A percentile compares a stretch with the other conserved stretches of the same genome.
phyloP scores from a whole-genome alignment of 2,797 vertebrate genomes.

The Notolepis coatsorum region DNA sequence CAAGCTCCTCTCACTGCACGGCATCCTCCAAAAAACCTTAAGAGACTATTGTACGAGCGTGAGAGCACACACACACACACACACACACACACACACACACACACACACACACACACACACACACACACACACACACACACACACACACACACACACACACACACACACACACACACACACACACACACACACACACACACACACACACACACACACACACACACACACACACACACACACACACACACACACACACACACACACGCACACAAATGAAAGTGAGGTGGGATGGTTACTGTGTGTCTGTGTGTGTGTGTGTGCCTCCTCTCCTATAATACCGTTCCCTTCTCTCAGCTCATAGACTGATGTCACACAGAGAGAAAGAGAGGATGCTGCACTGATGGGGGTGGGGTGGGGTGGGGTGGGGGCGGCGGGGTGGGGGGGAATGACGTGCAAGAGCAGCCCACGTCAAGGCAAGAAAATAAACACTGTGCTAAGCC shows the following conservation, averaged over 20 bases:
- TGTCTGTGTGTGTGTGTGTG: too few relatives aligned
- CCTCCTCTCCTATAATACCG: slow-evolving; percentile 38
- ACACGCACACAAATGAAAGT: too few relatives aligned
- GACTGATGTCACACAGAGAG: slow-evolving; percentile 68
- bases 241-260: too few relatives aligned
- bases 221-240: background rate
- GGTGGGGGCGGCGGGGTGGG: too few relatives aligned
- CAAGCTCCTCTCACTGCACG: slow-evolving; percentile 47
- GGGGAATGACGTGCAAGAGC: slow-evolving; percentile 51
- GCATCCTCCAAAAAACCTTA: slow-evolving; percentile 71
- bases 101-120: slow-evolving; percentile 17
- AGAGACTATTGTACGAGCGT: slow-evolving; percentile 71
- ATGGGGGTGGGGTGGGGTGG: slow-evolving; percentile 1
- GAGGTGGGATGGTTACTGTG: too few relatives aligned
- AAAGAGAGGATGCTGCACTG: slow-evolving; percentile 4
- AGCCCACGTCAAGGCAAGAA: slow-evolving; percentile 52
- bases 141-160: slow-evolving; percentile 6
- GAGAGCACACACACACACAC: slow-evolving; percentile 7
- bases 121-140: slow-evolving; percentile 23
- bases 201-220: background rate
- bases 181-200: slow-evolving; percentile 11
- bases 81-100: slow-evolving; percentile 20
- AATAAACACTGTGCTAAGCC: slow-evolving; percentile 67
- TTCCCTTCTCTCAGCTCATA: slow-evolving; percentile 65
- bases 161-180: slow-evolving; percentile 22